Evolutionary conservation across 2,888 invertebrate species (phyloP), one percentile per base, ranked within the genome.

Genomic region (Phyllotreta striolata): DNA sequence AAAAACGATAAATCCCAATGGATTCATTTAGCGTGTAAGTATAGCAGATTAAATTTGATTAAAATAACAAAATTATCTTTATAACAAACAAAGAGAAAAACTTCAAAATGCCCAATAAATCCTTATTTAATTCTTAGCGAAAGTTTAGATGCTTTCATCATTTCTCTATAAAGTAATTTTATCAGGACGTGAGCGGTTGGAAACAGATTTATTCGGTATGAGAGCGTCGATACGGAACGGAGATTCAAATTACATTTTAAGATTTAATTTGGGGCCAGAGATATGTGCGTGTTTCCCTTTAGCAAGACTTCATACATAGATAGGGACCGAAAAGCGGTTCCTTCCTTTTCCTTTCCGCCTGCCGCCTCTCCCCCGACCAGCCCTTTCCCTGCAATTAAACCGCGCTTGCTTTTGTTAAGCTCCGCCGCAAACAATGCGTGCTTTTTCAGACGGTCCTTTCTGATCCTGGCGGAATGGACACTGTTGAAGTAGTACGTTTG

Each of bases 221-320:
- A 24, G 24, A 24, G 24, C 24, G 24, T 24, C 24, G 24, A 24
- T 24, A n/a, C 37, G 54, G 54, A 38, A 52, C 24, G n/a, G 63
- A 52, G 52, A 38, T 63, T 82, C 79, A 76, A 80, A 81, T 81
- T 81, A 81, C 80, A 81, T 43, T 81, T 82, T 79, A 80, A 81
- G 82, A 82, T 81, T 81, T 79, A 80, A 81, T 81, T 81, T 80
- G 77, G 78, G 77, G 52, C 24, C 76, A 72, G 76, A 78, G 77
- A 79, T 78, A 79, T 77, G 44, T 44, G 24, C 39, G 77, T 77
- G 76, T 73, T 76, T 77, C 77, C 77, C 78, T 75, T 65, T 59
- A 54, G 35, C 35, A 39, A 57, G 62, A 40, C 55, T 59, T 59
- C 63, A 69, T 74, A 52, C 12, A 24, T 24, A 24, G 24, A 24